A percentile compares a stretch with the other conserved stretches of the same genome.
Conservation (phyloP, 2,113 vertebrate genomes). For the Forbesichthys papilliferus region DNA sequence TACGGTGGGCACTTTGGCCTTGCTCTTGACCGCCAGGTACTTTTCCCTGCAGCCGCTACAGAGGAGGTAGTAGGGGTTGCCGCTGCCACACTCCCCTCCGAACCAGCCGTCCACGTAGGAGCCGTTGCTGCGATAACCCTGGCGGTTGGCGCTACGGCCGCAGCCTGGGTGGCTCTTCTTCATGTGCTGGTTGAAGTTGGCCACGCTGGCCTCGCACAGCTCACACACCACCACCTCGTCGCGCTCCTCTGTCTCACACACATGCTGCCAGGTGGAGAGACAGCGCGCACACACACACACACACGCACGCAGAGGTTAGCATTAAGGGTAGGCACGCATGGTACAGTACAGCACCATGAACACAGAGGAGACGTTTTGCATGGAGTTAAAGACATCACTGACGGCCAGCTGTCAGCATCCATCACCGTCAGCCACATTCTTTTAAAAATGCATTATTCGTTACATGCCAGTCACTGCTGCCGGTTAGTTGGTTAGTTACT, state of each 20-base stretch:
- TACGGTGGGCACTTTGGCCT: slow-evolving; percentile 82
- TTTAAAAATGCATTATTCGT: background rate
- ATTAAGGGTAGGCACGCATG: background rate
- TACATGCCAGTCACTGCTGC: slow-evolving; percentile 9
- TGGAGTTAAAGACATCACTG: background rate
- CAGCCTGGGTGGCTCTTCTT: slow-evolving; percentile 96
- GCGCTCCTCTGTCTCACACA: slow-evolving; percentile 93
- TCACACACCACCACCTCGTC: slow-evolving; percentile 96
- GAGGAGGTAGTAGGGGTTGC: slow-evolving; percentile 94
- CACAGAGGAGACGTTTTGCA: background rate
- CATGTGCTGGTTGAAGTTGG: slow-evolving; percentile 98
- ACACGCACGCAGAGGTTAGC: background rate
- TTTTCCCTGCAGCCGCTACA: slow-evolving; percentile 94
- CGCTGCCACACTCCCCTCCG: slow-evolving; percentile 94
- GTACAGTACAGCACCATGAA: background rate
- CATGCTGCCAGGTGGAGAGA: slow-evolving; percentile 78
- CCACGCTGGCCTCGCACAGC: slow-evolving; percentile 90
- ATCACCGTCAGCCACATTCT: background rate
- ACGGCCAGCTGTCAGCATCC: background rate
- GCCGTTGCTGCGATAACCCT: slow-evolving; percentile 97
- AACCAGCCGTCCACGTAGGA: slow-evolving; percentile 99
- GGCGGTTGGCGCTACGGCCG: slow-evolving; percentile 93
- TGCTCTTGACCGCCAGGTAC: slow-evolving; percentile 90
- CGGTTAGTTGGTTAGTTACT: background rate
- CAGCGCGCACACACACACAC: slow-evolving; percentile 2